Conservation (phyloP, 2,113 vertebrate genomes). For the Cololabis saira region DNA sequence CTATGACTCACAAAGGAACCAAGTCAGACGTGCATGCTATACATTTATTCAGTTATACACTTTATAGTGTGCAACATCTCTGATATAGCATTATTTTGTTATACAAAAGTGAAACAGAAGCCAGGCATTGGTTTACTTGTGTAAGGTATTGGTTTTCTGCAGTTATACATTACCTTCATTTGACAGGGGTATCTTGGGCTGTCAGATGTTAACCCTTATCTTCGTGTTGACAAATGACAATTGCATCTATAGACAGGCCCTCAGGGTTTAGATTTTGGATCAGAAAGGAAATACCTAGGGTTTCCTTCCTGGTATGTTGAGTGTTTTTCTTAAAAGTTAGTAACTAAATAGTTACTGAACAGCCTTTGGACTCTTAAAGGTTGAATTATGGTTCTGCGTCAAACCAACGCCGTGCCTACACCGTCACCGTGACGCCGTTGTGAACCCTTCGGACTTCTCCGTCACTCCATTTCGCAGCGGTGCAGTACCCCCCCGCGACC, state of each 20-base stretch:
- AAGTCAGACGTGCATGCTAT: not conserved
- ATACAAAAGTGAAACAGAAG: not conserved
- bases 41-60: not conserved
- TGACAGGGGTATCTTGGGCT: not conserved
- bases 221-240: conserved; percentile 11
- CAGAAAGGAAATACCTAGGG: not conserved
- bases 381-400: too few relatives aligned
- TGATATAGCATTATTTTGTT: conserved; percentile 1
- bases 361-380: conserved; percentile 12
- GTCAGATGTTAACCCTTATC: not conserved
- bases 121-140: not conserved
- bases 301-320: not conserved
- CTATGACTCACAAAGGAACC: not conserved
- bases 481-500: too few relatives aligned
- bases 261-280: conserved; percentile 35
- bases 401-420: too few relatives aligned
- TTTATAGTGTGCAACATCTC: not conserved
- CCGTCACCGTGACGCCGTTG: too few relatives aligned
- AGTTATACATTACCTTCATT: not conserved
- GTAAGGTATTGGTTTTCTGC: not conserved
- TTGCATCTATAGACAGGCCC: conserved; percentile 17
- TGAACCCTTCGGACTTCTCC: too few relatives aligned
- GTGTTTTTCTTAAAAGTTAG: conserved; percentile 3
- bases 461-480: too few relatives aligned
- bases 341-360: too few relatives aligned